Conservation (phyloP, 2,888 invertebrate genomes). For the Caenorhabditis imperialis region DNA sequence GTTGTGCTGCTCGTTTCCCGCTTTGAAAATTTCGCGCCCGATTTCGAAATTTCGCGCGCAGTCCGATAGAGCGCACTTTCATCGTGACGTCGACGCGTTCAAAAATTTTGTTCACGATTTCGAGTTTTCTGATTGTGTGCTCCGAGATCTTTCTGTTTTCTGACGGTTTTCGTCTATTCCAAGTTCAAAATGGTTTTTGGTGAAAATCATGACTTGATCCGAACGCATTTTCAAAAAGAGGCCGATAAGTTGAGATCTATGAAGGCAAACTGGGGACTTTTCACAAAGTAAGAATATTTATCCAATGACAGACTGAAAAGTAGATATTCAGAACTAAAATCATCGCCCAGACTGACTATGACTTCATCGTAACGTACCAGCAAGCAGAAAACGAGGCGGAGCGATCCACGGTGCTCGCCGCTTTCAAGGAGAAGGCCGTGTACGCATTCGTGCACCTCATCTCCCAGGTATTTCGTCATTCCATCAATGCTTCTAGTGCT, state of each 20-base stretch:
- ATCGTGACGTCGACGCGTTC: too few species aligned
- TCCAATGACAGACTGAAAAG: background rate
- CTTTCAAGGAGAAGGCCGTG: constrained; percentile 41
- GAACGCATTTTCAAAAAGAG: constrained; percentile 48
- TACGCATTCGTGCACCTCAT: constrained; percentile 51
- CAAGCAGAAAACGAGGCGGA: constrained; percentile 32
- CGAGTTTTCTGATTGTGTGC: too few species aligned
- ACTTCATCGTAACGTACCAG: constrained; percentile 48
- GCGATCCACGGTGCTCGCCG: constrained; percentile 26
- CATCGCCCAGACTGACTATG: constrained; percentile 50
- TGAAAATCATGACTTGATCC: constrained; percentile 39
- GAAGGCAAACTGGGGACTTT: constrained; percentile 42
- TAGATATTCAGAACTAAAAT: constrained; percentile 25
- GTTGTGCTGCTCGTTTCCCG: too few species aligned
- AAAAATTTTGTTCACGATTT: too few species aligned
- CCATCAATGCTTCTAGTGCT: background rate
- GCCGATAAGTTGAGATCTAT: constrained; percentile 41
- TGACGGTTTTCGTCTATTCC: background rate
- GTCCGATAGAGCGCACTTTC: too few species aligned
- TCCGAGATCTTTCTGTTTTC: too few species aligned
- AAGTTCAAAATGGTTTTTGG: constrained; percentile 38
- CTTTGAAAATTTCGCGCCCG: too few species aligned
- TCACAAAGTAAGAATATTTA: constrained; percentile 22
- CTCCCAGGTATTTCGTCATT: constrained; percentile 28
- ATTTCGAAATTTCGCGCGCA: too few species aligned